These are phyloP conservation scores for Nysson spinosus DNA, from an alignment of 2,888 invertebrate genomes.

Conservation along the genomic window DNA sequence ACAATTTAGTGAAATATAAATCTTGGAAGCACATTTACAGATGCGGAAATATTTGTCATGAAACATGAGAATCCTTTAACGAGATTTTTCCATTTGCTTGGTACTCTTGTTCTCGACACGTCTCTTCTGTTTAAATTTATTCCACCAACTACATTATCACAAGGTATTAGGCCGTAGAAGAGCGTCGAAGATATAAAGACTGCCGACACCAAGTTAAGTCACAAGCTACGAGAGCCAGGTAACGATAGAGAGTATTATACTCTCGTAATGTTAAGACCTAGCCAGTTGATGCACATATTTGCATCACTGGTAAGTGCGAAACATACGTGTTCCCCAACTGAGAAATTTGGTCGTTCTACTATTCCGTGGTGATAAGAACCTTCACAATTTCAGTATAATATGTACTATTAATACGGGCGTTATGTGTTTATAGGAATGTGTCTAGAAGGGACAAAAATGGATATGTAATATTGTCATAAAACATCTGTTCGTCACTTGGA, in stretches of 20 bases:
- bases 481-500: not conserved
- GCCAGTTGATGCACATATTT: slow-evolving; percentile 21
- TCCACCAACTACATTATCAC: slow-evolving; percentile 44
- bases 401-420: not conserved
- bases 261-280: slow-evolving; percentile 4
- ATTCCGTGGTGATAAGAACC: not conserved
- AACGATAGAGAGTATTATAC: slow-evolving; percentile 7
- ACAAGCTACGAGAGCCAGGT: slow-evolving; percentile 22
- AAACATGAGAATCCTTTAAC: not conserved
- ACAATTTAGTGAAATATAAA: too few relatives aligned
- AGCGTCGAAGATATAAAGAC: slow-evolving; percentile 30
- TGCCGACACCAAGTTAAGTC: slow-evolving; percentile 54
- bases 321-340: not conserved
- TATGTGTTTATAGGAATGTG: slow-evolving; percentile 2
- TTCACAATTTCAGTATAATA: not conserved
- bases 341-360: not conserved
- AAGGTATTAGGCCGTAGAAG: slow-evolving; percentile 36
- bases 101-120: slow-evolving; percentile 7
- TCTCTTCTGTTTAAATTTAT: slow-evolving; percentile 17
- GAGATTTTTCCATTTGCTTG: slow-evolving; percentile 13
- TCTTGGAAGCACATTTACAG: not conserved
- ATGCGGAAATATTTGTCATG: not conserved
- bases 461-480: slow-evolving; percentile 2
- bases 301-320: slow-evolving; percentile 1
- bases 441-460: slow-evolving; percentile 18